Evolutionary conservation across 2,888 invertebrate genomes (phyloP).

Genomic region (Pimpla rufipes): DNA sequence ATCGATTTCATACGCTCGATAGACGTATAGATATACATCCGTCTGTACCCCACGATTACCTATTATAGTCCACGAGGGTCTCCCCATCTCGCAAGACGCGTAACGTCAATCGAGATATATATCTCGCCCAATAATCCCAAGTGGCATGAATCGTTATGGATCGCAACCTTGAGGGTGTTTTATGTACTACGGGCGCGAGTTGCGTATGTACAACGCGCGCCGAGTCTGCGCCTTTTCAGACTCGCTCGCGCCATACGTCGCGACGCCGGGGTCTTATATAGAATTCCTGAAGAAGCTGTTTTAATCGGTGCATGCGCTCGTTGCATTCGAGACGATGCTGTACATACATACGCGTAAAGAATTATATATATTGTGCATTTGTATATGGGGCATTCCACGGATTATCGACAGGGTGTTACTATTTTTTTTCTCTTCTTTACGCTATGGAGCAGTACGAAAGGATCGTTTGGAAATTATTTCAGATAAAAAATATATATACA

Average conservation of each 20-base stretch:
- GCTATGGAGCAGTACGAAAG: no score
- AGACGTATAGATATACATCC: neutral
- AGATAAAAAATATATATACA: no score
- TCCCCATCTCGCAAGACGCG: conserved; percentile 3
- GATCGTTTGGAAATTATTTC: no score
- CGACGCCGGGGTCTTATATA: conserved; percentile 51
- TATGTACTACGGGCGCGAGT: conserved; percentile 6
- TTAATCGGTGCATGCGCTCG: conserved; percentile 41
- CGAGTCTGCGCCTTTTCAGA: conserved; percentile 36
- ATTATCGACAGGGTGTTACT: no score
- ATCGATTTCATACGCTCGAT: neutral
- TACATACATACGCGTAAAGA: conserved; percentile 16
- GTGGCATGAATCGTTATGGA: conserved; percentile 48
- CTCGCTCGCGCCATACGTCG: conserved; percentile 47
- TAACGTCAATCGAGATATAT: conserved; percentile 47
- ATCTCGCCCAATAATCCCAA: conserved; percentile 20
- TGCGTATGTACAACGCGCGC: neutral
- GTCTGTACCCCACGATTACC: conserved; percentile 34
- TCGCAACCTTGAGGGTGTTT: conserved; percentile 45
- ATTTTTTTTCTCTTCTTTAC: no score
- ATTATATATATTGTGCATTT: conserved; percentile 1
- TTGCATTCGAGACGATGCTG: neutral
- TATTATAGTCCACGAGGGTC: conserved; percentile 31
- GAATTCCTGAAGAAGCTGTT: conserved; percentile 57
- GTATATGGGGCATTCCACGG: neutral